phyloP scores from a whole-genome alignment of 2,797 vertebrate genomes.

The Vireo griseus region DNA sequence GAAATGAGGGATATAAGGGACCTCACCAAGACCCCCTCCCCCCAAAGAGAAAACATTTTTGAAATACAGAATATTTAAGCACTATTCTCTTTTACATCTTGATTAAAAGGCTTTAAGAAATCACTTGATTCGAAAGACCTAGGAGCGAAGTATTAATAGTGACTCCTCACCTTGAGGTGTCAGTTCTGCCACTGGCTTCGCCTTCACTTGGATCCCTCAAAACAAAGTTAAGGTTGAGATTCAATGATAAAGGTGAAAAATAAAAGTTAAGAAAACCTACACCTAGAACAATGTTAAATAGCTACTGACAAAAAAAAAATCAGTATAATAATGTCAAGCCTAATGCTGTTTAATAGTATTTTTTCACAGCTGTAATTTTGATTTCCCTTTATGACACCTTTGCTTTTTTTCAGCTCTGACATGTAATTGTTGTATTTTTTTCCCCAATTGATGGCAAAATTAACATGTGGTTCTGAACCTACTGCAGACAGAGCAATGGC shows the following conservation, averaged over 20 bases:
- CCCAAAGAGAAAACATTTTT: not conserved
- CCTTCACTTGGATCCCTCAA: slow-evolving; percentile 96
- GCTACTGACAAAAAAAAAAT: not conserved
- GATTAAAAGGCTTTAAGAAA: slow-evolving; percentile 39
- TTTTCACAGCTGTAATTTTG: slow-evolving; percentile 9
- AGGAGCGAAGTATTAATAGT: slow-evolving; percentile 66
- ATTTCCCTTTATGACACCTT: not conserved
- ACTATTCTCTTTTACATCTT: slow-evolving; percentile 20
- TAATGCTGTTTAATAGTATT: not conserved
- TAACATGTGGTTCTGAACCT: not conserved
- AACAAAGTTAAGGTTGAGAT: slow-evolving; percentile 84
- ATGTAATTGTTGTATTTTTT: not conserved
- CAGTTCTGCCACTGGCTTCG: slow-evolving; percentile 92
- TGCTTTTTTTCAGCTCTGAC: not conserved
- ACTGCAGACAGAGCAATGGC: slow-evolving; percentile 9
- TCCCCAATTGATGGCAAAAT: not conserved
- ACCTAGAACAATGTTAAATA: slow-evolving; percentile 61
- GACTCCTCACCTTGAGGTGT: slow-evolving; percentile 90
- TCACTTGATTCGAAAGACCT: slow-evolving; percentile 49
- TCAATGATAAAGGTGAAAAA: slow-evolving; percentile 73
- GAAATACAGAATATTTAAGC: slow-evolving; percentile 22
- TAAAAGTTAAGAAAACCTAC: slow-evolving; percentile 70
- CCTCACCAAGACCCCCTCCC: slow-evolving; percentile 12
- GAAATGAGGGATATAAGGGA: slow-evolving; percentile 4
- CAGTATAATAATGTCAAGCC: slow-evolving; percentile 44